These are phyloP conservation scores for Psilopsiagon aymara DNA, from an alignment of 2,113 vertebrate species.

Conservation along the genomic window DNA sequence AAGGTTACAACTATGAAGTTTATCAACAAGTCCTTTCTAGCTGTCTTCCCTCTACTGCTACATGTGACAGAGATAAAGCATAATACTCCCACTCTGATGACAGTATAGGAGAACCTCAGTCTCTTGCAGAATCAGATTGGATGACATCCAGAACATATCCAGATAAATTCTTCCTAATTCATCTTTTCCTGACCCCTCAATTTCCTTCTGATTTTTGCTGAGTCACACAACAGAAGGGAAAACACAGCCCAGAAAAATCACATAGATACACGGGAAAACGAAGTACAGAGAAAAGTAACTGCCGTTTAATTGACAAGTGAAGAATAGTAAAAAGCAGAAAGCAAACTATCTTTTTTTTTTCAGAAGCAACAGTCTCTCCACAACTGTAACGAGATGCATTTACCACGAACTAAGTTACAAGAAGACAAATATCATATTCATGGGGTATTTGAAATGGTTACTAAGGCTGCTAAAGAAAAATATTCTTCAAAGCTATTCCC, in stretches of 20 bases:
- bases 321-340: neutral
- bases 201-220: neutral
- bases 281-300: neutral
- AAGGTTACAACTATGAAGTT: neutral
- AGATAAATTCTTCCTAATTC: neutral
- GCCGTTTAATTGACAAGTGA: neutral
- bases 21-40: neutral
- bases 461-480: neutral
- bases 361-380: neutral
- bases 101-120: neutral
- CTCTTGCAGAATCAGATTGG: neutral
- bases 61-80: neutral
- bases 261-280: neutral
- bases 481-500: neutral
- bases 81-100: fast-evolving
- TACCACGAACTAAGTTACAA: neutral
- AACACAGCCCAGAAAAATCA: neutral
- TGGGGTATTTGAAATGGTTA: neutral
- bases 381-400: neutral
- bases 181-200: neutral
- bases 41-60: neutral
- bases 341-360: neutral
- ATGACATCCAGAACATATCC: neutral
- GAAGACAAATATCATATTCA: neutral
- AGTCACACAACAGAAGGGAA: neutral